These are phyloP conservation scores for Sycophaga agraensis DNA, from an alignment of 1,140 invertebrate genomes.

Conservation along the genomic window DNA sequence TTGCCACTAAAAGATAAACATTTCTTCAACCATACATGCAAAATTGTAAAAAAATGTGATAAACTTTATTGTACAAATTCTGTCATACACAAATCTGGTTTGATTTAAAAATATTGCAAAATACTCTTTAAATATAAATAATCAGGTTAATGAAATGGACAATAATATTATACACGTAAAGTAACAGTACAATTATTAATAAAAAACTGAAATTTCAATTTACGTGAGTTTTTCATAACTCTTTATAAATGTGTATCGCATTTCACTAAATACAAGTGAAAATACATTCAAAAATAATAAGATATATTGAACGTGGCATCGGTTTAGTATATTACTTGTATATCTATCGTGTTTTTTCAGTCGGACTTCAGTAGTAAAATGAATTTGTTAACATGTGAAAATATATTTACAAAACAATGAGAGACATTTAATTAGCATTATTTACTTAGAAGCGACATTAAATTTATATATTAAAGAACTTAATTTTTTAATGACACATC, in stretches of 20 bases:
- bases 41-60: conserved; percentile 11
- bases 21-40: too few species aligned
- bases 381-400: not conserved
- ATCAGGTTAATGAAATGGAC: conserved; percentile 7
- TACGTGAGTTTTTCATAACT: conserved; percentile 6
- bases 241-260: conserved; percentile 8
- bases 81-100: conserved; percentile 24
- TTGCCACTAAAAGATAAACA: too few species aligned
- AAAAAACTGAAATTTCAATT: conserved; percentile 20
- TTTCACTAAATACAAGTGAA: conserved; percentile 5
- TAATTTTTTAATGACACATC: not conserved
- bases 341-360: conserved; percentile 3
- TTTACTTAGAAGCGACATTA: conserved; percentile 2
- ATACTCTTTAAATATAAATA: conserved; percentile 24
- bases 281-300: not conserved
- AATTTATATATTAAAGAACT: not conserved
- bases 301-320: not conserved
- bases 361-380: conserved; percentile 14
- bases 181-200: conserved; percentile 22
- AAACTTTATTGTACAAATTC: conserved; percentile 32
- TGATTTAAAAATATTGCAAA: conserved; percentile 20
- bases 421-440: conserved; percentile 20
- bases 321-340: not conserved
- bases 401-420: conserved; percentile 22
- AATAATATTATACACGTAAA: conserved; percentile 16